Conservation (phyloP, 2,888 invertebrate genomes). For the Poecilobothrus nobilitatus region DNA sequence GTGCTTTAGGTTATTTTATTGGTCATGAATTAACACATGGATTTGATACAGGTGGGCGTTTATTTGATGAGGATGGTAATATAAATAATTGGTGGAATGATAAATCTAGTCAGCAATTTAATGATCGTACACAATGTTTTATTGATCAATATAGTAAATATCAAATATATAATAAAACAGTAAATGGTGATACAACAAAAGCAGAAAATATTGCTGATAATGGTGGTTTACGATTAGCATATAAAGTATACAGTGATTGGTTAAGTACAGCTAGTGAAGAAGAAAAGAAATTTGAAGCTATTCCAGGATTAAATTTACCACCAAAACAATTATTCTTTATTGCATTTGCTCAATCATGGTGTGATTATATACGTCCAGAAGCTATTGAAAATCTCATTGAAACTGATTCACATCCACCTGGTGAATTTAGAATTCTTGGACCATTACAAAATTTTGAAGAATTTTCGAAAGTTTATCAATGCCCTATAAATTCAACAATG, state of each 20-base stretch:
- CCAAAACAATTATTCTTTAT: conserved; percentile 27
- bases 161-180: conserved; percentile 22
- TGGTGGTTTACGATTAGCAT: conserved; percentile 26
- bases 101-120: conserved; percentile 22
- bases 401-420: conserved; percentile 21
- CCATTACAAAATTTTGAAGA: conserved; percentile 23
- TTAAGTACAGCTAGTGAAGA: conserved; percentile 52
- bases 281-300: conserved; percentile 28
- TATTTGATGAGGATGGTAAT: conserved; percentile 25
- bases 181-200: conserved; percentile 21
- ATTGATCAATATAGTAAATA: conserved; percentile 25
- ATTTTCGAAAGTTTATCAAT: conserved; percentile 23
- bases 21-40: conserved; percentile 29
- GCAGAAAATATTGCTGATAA: conserved; percentile 28
- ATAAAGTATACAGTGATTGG: conserved; percentile 26
- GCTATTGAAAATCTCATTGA: conserved; percentile 17
- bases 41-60: conserved; percentile 25
- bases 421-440: conserved; percentile 25
- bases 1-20: conserved; percentile 27
- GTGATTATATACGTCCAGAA: conserved; percentile 23
- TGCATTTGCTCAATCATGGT: conserved; percentile 26
- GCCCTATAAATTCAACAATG: conserved; percentile 16
- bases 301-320: conserved; percentile 24
- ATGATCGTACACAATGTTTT: conserved; percentile 25
- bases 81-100: conserved; percentile 26